Base-by-base conservation (phyloP, 2,888 invertebrate genomes). In the Agriopis leucophaearia region DNA sequence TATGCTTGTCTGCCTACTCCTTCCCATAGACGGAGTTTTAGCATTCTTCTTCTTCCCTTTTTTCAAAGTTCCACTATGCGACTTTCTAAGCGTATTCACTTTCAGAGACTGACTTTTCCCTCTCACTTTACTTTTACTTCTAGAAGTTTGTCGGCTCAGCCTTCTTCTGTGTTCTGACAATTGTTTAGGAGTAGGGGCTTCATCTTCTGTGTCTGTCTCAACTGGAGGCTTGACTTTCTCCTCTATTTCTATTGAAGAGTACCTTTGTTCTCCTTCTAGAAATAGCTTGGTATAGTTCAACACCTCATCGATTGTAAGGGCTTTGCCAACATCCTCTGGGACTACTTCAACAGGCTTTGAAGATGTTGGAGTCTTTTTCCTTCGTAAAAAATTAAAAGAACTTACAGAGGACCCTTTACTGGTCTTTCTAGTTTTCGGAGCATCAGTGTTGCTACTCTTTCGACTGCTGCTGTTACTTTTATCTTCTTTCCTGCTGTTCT, bases 21-120 rank as follows among this genome's bases (percentile, higher is more conserved):
- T 87, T 0, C 84, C 82, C 16, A 76, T 73, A 16, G 87, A 71
- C 8, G 92, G 89, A 10, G 88, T 82, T 69, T 93, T 92, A 0
- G 80, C 74, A 64, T 81, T 87, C 76, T 94, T 94, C 83, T 94
- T 94, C 69, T 94, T 94, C 0, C 82, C 83, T 64, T 93, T 93
- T 76, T 93, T 94, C 65, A 94, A 79, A 0, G 93, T 94, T 1
- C 94, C 94, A 48, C 93, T 93, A 58, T 94, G 94, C 35, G 91
- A 90, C 73, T 94, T 94, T 50, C 93, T 84, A 15, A 94, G 68
- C 0, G 94, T 93, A 60, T 91, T 93, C 8, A 94, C 87, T 83
- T 91, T 93, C 0, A 94, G 81, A 1, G 88, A 85, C 72, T 93
- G 94, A 74, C 93, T 93, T 73, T 94, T 94, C 0, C 94, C 94